Evolutionary conservation across 1,140 invertebrate species (phyloP).

Genomic region (Calosoma granatense): DNA sequence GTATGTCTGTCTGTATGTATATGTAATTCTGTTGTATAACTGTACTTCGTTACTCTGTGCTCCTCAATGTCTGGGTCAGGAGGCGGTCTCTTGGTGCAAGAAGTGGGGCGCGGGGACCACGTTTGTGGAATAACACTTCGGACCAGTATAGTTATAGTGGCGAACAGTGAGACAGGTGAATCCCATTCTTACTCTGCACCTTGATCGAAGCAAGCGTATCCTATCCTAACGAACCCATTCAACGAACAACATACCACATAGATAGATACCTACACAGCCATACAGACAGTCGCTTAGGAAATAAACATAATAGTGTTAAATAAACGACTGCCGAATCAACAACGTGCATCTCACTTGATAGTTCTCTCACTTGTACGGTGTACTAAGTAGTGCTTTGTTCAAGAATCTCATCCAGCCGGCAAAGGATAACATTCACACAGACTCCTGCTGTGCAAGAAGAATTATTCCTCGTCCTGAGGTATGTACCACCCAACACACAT

Average conservation of each 20-base stretch:
- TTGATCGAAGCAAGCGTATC: constrained; percentile 28
- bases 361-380: too few species aligned
- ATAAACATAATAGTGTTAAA: too few species aligned
- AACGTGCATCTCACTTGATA: too few species aligned
- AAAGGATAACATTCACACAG: too few species aligned
- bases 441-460: too few species aligned
- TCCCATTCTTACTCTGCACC: constrained; percentile 34
- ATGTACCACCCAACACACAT: not conserved
- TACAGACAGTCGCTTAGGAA: too few species aligned
- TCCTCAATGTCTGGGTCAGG: constrained; percentile 44
- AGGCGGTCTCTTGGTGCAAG: constrained; percentile 36
- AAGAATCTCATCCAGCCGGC: too few species aligned
- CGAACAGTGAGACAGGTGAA: constrained; percentile 45
- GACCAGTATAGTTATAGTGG: constrained; percentile 33
- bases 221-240: not conserved
- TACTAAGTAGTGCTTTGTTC: too few species aligned
- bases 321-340: too few species aligned
- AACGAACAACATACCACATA: not conserved
- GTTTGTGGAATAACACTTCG: constrained; percentile 5
- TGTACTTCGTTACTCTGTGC: not conserved
- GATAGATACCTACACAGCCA: constrained; percentile 4
- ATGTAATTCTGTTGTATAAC: not conserved
- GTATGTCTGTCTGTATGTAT: not conserved
- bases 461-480: constrained; percentile 10
- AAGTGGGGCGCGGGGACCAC: constrained; percentile 13